Base-by-base conservation (phyloP, 2,113 vertebrate species). In the Gobio gobio region DNA sequence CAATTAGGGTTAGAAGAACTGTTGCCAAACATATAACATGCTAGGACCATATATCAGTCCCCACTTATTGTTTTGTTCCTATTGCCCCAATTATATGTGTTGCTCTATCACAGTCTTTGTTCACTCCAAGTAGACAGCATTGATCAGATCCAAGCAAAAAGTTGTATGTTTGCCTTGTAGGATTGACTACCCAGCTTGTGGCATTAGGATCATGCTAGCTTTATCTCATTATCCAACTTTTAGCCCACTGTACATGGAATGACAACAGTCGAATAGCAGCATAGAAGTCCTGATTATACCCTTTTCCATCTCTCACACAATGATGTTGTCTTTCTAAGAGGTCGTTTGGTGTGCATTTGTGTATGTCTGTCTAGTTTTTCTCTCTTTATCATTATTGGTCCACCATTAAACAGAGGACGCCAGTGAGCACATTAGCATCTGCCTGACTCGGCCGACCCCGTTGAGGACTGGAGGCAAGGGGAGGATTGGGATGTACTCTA, bases 401-500 rank as follows among this genome's bases (percentile, higher is more conserved):
- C 47, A 79, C 59, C 70, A 51, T 83, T 86, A 74, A 58, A 64
- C 24, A 29, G 16, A 66, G 64, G 83, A 89, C 40, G 56, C 78
- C 87, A 85, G 78, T 18, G 22, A 24, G 45, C 59, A 54, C 56
- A 86, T 87, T 82, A 81, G 51, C 18, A 18, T 82, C 43, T 83
- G 77, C 54, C 56, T 83, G 75, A 33, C 51, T 63, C 9, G 36
- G 75, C 43, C 22, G 51, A 24, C 58, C 54, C 72, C 12, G 22
- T 43, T 0, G 29, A 61, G 36, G 54, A 47, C 10, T 33, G 59
- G 59, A 43, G 73, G 77, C 80, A 79, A 83, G 85, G 88, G 87
- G 81, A 78, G 78, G 86, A 70, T n/a, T 10, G n/a, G 54, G 72
- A 85, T 80, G 45, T 72, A 89, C 83, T 82, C 79, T 89, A 89